Conservation (phyloP, 2,797 vertebrate species). For the Chaetophractus vellerosus region DNA sequence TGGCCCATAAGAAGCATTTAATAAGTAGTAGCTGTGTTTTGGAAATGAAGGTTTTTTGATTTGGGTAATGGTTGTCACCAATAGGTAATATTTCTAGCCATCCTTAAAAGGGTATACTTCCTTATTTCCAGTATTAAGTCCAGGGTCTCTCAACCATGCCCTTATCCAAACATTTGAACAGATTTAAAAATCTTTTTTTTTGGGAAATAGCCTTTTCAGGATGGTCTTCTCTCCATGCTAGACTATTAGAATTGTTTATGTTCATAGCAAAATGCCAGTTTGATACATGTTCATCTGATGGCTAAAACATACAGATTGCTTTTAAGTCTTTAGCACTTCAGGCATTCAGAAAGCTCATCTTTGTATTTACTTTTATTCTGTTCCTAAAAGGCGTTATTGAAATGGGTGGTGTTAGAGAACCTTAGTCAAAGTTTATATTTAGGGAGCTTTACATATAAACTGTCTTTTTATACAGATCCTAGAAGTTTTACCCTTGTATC, state of each 20-base stretch:
- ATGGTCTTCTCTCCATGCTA: not conserved
- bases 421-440: not conserved
- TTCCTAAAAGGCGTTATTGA: constrained; percentile 19
- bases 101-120: not conserved
- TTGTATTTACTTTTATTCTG: constrained; percentile 28
- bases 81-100: not conserved
- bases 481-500: not conserved
- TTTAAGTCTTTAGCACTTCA: constrained; percentile 28
- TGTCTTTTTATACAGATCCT: not conserved
- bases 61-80: not conserved
- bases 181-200: constrained; percentile 1
- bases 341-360: constrained; percentile 20
- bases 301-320: not conserved
- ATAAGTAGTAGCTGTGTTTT: not conserved
- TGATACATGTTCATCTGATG: not conserved
- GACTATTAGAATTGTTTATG: not conserved
- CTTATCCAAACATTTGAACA: not conserved
- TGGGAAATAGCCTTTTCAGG: not conserved
- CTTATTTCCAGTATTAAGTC: not conserved
- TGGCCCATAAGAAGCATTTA: not conserved
- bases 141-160: not conserved
- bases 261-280: not conserved
- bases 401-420: constrained; percentile 22
- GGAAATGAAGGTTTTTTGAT: not conserved
- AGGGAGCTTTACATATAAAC: not conserved